A percentile compares a stretch with the other conserved stretches of the same genome.
Conservation (phyloP, 2,113 vertebrate species). For the Cathartes aura region DNA sequence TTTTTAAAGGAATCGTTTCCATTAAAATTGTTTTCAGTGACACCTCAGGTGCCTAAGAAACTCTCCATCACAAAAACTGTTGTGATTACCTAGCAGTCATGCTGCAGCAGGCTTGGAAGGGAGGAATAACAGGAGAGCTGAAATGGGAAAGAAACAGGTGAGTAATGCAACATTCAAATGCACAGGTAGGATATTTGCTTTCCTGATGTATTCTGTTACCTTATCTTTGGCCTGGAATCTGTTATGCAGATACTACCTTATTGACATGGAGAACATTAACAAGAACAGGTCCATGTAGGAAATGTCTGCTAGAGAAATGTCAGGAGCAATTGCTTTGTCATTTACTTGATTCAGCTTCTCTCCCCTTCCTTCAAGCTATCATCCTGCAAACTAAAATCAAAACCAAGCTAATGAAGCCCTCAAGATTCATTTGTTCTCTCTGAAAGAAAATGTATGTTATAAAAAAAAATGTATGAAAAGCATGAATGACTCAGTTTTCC, state of each 20-base stretch:
- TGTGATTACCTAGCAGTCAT: not conserved
- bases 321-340: not conserved
- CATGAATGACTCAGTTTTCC: not conserved
- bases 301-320: not conserved
- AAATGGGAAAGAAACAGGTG: not conserved
- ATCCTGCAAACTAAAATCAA: not conserved
- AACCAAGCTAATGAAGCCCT: not conserved
- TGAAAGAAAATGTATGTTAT: not conserved
- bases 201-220: not conserved
- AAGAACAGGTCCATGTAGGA: not conserved
- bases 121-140: not conserved
- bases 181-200: not conserved
- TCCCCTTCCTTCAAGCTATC: not conserved
- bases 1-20: not conserved
- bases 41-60: not conserved
- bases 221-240: not conserved
- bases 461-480: not conserved
- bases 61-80: not conserved
- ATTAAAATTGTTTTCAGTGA: slow-evolving; percentile 21
- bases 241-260: not conserved
- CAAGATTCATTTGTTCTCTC: not conserved
- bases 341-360: not conserved
- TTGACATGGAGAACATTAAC: not conserved
- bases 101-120: not conserved
- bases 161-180: not conserved